Evolutionary conservation across 1,140 invertebrate genomes (phyloP).

Genomic region (Teleopsis dalmanni): DNA sequence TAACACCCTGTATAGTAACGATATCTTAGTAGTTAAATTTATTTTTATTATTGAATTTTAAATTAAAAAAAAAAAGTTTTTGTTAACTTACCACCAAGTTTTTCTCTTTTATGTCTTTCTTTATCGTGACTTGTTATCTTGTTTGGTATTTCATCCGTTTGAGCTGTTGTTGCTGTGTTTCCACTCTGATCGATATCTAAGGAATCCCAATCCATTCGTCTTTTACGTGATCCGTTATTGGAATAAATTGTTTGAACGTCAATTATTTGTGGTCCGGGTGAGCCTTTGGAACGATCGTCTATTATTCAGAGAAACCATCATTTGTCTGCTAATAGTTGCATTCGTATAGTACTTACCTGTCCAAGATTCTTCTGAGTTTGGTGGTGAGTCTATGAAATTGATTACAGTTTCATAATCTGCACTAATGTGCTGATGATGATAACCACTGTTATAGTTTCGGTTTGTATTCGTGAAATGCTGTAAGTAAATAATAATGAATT

Average conservation of each 20-base stretch:
- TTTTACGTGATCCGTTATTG: slow-evolving; percentile 38
- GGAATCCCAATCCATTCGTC: slow-evolving; percentile 45
- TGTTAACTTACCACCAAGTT: slow-evolving; percentile 7
- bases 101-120: slow-evolving; percentile 38
- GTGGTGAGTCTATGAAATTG: slow-evolving; percentile 42
- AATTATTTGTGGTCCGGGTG: slow-evolving; percentile 41
- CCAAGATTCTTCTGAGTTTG: slow-evolving; percentile 43
- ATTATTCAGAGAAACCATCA: neutral
- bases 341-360: slow-evolving; percentile 26
- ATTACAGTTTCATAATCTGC: slow-evolving; percentile 43
- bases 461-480: slow-evolving; percentile 36
- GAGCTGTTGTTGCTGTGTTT: slow-evolving; percentile 30
- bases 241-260: slow-evolving; percentile 43
- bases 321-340: neutral
- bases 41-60: neutral
- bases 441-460: slow-evolving; percentile 39
- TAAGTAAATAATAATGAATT: slow-evolving; percentile 10
- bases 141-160: slow-evolving; percentile 27
- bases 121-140: slow-evolving; percentile 34
- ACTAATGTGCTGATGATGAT: slow-evolving; percentile 40
- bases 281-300: slow-evolving; percentile 40
- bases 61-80: neutral
- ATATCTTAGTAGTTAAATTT: too few species aligned
- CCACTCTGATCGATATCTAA: slow-evolving; percentile 42
- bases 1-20: too few species aligned